Percentiles rank a stretch among this genome's conserved stretches.
phyloP scores from a whole-genome alignment of 2,888 invertebrate genomes.

The Melanotus villosus region DNA sequence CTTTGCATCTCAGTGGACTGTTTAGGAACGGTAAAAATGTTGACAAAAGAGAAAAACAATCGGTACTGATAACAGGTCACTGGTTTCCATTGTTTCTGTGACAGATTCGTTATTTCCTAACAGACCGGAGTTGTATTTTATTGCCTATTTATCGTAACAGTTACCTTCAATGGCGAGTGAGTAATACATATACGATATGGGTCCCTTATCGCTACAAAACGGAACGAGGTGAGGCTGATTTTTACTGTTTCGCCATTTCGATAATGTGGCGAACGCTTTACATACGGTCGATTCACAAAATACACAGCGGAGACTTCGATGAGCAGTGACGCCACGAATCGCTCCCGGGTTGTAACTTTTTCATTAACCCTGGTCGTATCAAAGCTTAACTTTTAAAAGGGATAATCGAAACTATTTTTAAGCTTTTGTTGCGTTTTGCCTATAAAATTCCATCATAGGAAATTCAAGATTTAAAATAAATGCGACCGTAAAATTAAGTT shows the following conservation, averaged over 20 bases:
- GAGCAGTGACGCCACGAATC: conserved; percentile 11
- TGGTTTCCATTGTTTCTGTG: conserved; percentile 35
- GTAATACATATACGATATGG: conserved; percentile 32
- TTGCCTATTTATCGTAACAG: conserved; percentile 35
- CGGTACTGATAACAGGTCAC: conserved; percentile 41
- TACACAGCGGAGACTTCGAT: conserved; percentile 11
- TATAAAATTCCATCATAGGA: no score
- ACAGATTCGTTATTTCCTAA: conserved; percentile 33
- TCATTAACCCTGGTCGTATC: background rate
- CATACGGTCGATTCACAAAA: conserved; percentile 15
- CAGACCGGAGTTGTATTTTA: conserved; percentile 26
- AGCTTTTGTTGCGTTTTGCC: no score
- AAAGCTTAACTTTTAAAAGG: no score
- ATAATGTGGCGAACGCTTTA: conserved; percentile 11
- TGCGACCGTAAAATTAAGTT: no score
- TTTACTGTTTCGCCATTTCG: conserved; percentile 6
- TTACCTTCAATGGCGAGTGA: conserved; percentile 36
- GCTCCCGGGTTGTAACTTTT: conserved; percentile 6
- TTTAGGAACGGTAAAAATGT: background rate
- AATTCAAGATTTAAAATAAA: no score
- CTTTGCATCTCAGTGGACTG: background rate
- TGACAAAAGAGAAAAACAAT: conserved; percentile 3
- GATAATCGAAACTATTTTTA: no score
- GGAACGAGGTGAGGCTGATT: conserved; percentile 36
- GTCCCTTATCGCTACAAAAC: conserved; percentile 36